Base-by-base conservation (phyloP, 2,797 vertebrate genomes). In the Pterois miles region DNA sequence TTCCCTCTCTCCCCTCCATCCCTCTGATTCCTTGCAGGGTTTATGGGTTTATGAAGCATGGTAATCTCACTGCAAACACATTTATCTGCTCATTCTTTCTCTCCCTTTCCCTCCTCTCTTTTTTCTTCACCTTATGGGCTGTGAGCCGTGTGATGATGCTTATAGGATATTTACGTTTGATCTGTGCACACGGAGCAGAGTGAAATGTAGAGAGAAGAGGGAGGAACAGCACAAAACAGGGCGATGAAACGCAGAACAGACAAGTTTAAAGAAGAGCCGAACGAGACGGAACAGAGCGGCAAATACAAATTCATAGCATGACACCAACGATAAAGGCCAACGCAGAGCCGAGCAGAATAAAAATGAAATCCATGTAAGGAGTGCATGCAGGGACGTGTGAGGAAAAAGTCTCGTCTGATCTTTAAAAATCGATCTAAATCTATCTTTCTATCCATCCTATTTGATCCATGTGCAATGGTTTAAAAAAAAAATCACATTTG, bases 41-140 rank as follows among this genome's bases (percentile, higher is more conserved):
- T 90, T 80, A 74, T 74, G 72, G 76, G 62, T 87, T 84, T 85
- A 80, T 74, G 86, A 83, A 25, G 79, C 84, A 76, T 52, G 48
- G 53, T 87, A 88, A 88, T 91, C 83, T 87, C 73, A 62, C 67
- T 2, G 25, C 77, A 77, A 86, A 86, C 79, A 85, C 76, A 76
- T 90, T 86, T 76, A 82, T 83, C 73, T 69, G 59, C 78, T 65
- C 78, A 62, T 81, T 82, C 68, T 85, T 65, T 68, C 33, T 22
- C 46, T 68, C 52, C 22, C 71, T 40, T 22, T 22, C 11, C 29
- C 20, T 22, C 4, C 10, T 36, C 3, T 56, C 10, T 18, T 13
- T 8, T 23, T n/a, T 36, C 18, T 20, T 8, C 46, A 13, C 18
- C 13, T 13, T 60, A 16, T 65, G 50, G 40, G n/a, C 31, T 64